Evolutionary conservation across 2,797 vertebrate species (phyloP).

Genomic region (Falco berigora): DNA sequence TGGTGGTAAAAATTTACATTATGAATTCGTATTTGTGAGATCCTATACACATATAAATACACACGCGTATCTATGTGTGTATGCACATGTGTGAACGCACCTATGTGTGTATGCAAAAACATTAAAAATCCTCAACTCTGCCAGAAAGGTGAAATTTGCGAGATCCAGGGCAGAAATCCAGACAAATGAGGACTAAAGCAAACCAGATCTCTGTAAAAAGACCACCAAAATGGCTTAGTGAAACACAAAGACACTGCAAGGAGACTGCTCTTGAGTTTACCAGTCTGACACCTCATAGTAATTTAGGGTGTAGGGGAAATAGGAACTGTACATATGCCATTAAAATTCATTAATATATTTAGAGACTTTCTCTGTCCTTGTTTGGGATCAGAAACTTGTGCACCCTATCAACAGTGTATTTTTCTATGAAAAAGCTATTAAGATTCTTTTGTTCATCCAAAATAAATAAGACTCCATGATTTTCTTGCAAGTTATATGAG

Average conservation of each 20-base stretch:
- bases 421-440: not conserved
- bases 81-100: not conserved
- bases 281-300: not conserved
- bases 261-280: not conserved
- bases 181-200: not conserved
- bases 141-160: not conserved
- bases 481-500: not conserved
- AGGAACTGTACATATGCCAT: not conserved
- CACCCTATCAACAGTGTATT: not conserved
- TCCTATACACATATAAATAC: not conserved
- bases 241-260: not conserved
- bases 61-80: not conserved
- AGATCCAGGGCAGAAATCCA: not conserved
- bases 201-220: not conserved
- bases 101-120: not conserved
- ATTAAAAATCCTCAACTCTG: not conserved
- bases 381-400: not conserved
- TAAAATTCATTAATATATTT: not conserved
- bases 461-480: not conserved
- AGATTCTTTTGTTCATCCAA: not conserved
- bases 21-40: not conserved
- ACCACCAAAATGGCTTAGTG: not conserved
- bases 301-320: not conserved
- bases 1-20: not conserved
- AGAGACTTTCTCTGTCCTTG: not conserved